A percentile compares a stretch with the other conserved stretches of the same genome.
Evolutionary conservation across 2,113 vertebrate species (phyloP).

Genomic region (Toxotes jaculatrix): DNA sequence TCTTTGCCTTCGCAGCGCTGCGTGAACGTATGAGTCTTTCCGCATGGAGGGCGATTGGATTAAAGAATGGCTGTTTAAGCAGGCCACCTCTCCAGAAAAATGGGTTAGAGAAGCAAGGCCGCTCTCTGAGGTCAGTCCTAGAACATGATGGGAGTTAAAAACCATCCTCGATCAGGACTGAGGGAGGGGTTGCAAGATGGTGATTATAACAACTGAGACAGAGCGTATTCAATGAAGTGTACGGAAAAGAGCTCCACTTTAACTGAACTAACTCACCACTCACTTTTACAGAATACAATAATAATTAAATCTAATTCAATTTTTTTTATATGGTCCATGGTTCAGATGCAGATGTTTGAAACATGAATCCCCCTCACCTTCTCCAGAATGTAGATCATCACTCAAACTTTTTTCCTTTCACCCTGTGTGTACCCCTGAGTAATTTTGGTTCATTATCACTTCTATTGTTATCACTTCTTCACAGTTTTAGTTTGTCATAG

Average conservation of each 20-base stretch:
- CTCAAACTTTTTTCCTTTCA: too few relatives aligned
- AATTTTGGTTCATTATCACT: too few relatives aligned
- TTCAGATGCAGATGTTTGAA: too few relatives aligned
- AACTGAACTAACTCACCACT: neutral
- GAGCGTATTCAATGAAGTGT: neutral
- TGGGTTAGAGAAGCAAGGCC: neutral
- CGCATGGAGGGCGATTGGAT: constrained; percentile 14
- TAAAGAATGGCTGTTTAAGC: constrained; percentile 41
- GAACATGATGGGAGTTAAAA: constrained; percentile 25
- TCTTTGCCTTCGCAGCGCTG: neutral
- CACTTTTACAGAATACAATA: neutral
- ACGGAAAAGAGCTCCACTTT: neutral
- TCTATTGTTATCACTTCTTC: too few relatives aligned
- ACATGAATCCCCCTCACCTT: too few relatives aligned
- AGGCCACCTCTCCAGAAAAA: constrained; percentile 10
- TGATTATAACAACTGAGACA: neutral
- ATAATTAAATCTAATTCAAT: neutral
- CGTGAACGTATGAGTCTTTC: constrained; percentile 9
- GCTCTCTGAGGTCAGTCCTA: neutral
- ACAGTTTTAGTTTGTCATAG: too few relatives aligned
- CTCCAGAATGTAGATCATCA: too few relatives aligned
- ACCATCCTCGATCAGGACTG: neutral
- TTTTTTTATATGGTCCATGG: too few relatives aligned
- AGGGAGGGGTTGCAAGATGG: neutral
- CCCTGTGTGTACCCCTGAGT: too few relatives aligned